Evolutionary conservation across 1,140 invertebrate genomes (phyloP), one percentile per base, ranked within the genome.

Genomic region (Penaeus chinensis): DNA sequence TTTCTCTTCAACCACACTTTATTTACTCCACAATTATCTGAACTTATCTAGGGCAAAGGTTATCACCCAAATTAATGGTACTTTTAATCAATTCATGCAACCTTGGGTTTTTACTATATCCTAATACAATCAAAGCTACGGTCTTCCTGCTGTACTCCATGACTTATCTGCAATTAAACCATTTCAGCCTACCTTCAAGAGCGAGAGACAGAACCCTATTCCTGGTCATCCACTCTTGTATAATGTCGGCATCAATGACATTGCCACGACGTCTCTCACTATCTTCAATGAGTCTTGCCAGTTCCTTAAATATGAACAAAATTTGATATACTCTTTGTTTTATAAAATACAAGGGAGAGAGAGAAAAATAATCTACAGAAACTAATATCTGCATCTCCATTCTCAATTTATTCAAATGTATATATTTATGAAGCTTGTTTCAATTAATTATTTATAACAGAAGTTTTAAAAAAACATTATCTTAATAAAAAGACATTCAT

Each of bases 151-250:
- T 24, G 69, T 71, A 71, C 7, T 71, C 4, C 1, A 71, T 71
- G 13, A 13, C 11, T 20, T 13, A 27, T 71, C n/a, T 24, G 7
- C 69, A 16, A 71, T 37, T 71, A 54, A 54, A 54, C 16, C 10
- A 8, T 54, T 54, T 54, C 7, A 54, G 54, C 90, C 90, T 90
- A 93, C 93, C 93, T 92, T 94, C 94, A 24, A 94, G 91, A 42
- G 93, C 93, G 84, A 94, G 92, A 11, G 92, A 93, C 11, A 94
- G 90, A 24, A 94, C 91, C 89, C 92, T 90, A 87, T 93, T 92
- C 60, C 93, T 92, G 32, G 93, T 92, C 84, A 94, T 91, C 93
- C 94, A 94, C 76, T 93, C 92, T n/a, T 92, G 91, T 47, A 94
- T 91, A 81, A 91, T 92, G 37, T 93, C 92, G 18, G 91, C 89